Evolutionary conservation across 2,797 vertebrate genomes (phyloP).

Genomic region (Anisognathus igniventris): DNA sequence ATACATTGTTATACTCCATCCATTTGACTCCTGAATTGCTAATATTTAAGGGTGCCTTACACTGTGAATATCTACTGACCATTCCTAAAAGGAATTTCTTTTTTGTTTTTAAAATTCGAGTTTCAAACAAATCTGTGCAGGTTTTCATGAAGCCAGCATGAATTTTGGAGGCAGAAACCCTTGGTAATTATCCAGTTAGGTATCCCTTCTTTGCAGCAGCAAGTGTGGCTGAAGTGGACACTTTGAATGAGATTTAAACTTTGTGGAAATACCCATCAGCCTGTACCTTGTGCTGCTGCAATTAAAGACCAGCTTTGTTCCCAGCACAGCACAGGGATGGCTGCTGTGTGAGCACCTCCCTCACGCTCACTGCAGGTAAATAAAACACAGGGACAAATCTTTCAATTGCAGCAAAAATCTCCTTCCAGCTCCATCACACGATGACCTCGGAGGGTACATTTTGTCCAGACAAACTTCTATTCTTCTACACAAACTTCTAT

Average conservation of each 20-base stretch:
- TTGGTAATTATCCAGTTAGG: background rate
- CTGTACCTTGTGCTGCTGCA: background rate
- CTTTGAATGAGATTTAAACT: background rate
- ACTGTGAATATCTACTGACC: background rate
- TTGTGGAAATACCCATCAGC: background rate
- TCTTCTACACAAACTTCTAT: background rate
- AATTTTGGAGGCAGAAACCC: background rate
- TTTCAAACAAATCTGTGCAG: background rate
- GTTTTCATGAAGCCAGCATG: background rate
- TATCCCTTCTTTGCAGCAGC: background rate
- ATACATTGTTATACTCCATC: no score
- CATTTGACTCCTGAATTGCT: background rate
- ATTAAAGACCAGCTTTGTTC: background rate
- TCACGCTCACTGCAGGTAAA: rapidly evolving
- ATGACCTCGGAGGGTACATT: background rate
- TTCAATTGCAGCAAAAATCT: background rate
- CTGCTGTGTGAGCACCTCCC: background rate
- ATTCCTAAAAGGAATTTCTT: background rate
- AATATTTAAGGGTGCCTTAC: background rate
- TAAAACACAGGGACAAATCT: background rate
- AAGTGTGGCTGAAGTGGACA: background rate
- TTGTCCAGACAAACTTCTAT: background rate
- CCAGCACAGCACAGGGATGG: background rate
- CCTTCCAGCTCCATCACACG: background rate
- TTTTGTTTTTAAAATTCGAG: no score